Evolutionary conservation across 2,888 invertebrate genomes (phyloP), one percentile per base, ranked within the genome.

Genomic region (Apamea sordens): DNA sequence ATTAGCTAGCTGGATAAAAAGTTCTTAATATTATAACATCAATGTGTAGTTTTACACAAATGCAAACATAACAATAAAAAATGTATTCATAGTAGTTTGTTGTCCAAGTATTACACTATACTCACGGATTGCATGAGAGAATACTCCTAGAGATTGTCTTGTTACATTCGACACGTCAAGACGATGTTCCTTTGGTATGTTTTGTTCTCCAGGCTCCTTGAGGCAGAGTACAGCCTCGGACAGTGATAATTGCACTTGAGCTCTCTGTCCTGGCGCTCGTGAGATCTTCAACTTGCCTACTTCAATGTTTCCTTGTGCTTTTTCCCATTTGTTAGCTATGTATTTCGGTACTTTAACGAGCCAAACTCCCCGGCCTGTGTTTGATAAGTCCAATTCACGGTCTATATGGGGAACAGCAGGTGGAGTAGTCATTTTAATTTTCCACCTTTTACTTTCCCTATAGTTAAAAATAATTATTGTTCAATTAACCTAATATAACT

Each of bases 341-440:
- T 99, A 99, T 96, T 99, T 99, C 1, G 99, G 99, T 18, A 98
- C 98, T 96, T 99, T 99, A 0, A 99, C 99, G 13, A 99, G 97
- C 99, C 99, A 99, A 21, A 99, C 99, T 81, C 99, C 99, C 90
- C 99, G 97, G 32, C 98, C 98, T 32, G 99, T 98, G 94, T 99
- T 99, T 32, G 98, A 98, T 75, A 99, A 97, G 96, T 99, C 99
- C 85, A 99, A 97, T 94, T 98, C 98, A 86, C 98, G 97, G 92
- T 98, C 98, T 73, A 98, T 97, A 87, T 98, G 98, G 74, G 97
- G 95, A 69, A 90, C 86, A 70, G 90, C 92, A 81, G 78, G 90
- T 71, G 94, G 91, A 80, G 93, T 88, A 90, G 89, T 91, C 92
- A 92, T 93, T 78, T 74, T 88, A 41, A 67, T 64, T 41, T 64